These are phyloP conservation scores for Gryllus bimaculatus DNA, from an alignment of 1,140 invertebrate genomes.

Conservation along the genomic window DNA sequence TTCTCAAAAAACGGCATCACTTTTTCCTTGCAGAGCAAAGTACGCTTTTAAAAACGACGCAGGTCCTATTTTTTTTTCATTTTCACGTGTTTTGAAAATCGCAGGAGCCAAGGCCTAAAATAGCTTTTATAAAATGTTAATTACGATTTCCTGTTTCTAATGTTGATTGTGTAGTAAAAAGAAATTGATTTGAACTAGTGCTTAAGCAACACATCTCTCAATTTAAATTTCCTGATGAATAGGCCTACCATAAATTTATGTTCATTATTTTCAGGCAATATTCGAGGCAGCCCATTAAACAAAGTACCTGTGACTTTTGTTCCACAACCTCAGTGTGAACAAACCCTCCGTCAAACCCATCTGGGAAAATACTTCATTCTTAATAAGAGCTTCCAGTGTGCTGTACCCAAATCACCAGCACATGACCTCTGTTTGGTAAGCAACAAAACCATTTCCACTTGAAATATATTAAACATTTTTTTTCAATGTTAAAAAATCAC, in stretches of 20 bases:
- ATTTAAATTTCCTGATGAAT: too few relatives aligned
- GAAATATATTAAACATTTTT: background rate
- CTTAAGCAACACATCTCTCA: too few relatives aligned
- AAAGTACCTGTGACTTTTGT: slow-evolving; percentile 57
- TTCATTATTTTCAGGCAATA: background rate
- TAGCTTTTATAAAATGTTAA: too few relatives aligned
- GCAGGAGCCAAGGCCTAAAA: too few relatives aligned
- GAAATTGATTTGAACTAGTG: too few relatives aligned
- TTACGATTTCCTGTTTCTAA: too few relatives aligned
- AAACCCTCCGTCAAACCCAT: slow-evolving; percentile 29
- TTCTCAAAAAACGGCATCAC: too few relatives aligned
- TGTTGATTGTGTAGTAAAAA: too few relatives aligned
- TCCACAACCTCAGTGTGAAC: slow-evolving; percentile 45
- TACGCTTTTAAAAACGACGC: too few relatives aligned
- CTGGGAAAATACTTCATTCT: slow-evolving; percentile 35
- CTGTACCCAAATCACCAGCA: slow-evolving; percentile 38
- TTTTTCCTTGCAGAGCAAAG: too few relatives aligned
- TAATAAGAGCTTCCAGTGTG: slow-evolving; percentile 37
- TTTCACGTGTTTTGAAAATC: too few relatives aligned
- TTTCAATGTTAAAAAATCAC: background rate
- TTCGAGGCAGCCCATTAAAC: slow-evolving; percentile 64
- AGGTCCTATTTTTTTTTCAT: too few relatives aligned
- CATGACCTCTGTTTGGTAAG: slow-evolving; percentile 41
- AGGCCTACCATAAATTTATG: background rate
- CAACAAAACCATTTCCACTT: background rate